Conservation (phyloP, 2,797 vertebrate species). For the Schizopygopsis pylzovi region DNA sequence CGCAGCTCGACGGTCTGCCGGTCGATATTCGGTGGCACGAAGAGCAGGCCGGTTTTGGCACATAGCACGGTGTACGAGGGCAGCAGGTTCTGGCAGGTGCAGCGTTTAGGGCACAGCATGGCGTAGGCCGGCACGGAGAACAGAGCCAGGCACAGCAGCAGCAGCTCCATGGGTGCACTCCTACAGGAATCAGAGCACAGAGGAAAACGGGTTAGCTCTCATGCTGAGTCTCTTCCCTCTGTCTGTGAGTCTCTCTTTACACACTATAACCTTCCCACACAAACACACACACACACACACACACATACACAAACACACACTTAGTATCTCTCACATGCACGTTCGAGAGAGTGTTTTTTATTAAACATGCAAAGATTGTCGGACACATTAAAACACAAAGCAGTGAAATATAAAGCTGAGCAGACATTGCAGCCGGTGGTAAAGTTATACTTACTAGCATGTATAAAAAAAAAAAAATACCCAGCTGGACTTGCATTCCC, state of each 20-base stretch:
- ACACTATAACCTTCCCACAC: neutral
- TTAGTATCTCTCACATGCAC: neutral
- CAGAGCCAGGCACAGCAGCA: conserved; percentile 65
- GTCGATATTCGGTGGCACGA: conserved; percentile 89
- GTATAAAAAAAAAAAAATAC: neutral
- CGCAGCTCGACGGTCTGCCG: conserved; percentile 89
- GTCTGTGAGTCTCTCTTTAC: conserved; percentile 8
- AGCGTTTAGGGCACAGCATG: conserved; percentile 90
- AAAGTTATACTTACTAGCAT: conserved; percentile 12
- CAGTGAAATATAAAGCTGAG: conserved; percentile 6
- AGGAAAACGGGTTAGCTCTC: conserved; percentile 53
- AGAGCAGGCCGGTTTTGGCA: conserved; percentile 90
- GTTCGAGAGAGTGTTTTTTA: neutral
- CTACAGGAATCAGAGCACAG: conserved; percentile 54
- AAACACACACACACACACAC: conserved; percentile 29
- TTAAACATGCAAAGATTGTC: conserved; percentile 27
- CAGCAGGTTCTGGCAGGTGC: conserved; percentile 90
- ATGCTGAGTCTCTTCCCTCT: conserved; percentile 34
- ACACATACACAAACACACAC: conserved; percentile 22
- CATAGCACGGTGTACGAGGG: conserved; percentile 90
- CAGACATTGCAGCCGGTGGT: neutral
- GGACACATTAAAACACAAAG: neutral
- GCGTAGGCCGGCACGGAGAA: conserved; percentile 63
- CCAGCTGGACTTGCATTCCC: neutral
- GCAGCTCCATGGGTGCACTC: conserved; percentile 67